These are phyloP conservation scores for Mnemiopsis leidyi DNA, from an alignment of 37 sponge, comb jelly and placozoan species.

Conservation along the genomic window DNA sequence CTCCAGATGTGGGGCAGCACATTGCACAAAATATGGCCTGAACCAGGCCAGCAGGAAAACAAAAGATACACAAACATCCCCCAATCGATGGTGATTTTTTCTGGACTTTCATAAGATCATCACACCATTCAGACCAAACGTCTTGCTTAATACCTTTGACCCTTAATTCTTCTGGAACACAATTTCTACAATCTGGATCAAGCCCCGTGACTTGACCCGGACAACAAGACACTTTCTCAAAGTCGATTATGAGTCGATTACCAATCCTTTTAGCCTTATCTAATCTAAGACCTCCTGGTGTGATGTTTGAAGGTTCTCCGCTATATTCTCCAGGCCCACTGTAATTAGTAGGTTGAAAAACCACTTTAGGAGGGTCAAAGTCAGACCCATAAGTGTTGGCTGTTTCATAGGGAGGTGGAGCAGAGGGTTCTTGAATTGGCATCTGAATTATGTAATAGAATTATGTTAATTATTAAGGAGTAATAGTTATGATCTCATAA, in stretches of 20 bases:
- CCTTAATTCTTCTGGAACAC: constrained; percentile 34
- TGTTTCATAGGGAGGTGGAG: not conserved
- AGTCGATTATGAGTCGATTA: constrained; percentile 20
- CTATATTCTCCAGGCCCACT: not conserved
- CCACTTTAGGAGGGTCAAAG: not conserved
- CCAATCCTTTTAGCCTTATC: constrained; percentile 23
- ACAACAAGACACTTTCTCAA: constrained; percentile 21
- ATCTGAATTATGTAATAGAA: too few relatives aligned
- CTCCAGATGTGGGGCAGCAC: constrained; percentile 12
- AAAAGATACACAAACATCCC: constrained; percentile 49
- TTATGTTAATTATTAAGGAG: too few relatives aligned
- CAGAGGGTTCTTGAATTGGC: not conserved
- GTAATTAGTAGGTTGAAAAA: not conserved
- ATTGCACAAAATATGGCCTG: constrained; percentile 15
- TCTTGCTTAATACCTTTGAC: constrained; percentile 1
- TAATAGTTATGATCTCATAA: too few relatives aligned
- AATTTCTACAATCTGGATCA: constrained; percentile 56
- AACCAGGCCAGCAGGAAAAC: not conserved
- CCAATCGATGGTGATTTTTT: constrained; percentile 44
- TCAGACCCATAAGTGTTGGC: not conserved
- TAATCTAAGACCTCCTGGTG: constrained; percentile 33
- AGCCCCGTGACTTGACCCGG: not conserved
- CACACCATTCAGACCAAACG: constrained; percentile 48
- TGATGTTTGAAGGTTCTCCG: not conserved
- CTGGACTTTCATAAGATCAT: constrained; percentile 42